These are phyloP conservation scores for Limnephilus auricula DNA, from an alignment of 2,888 invertebrate species.

Conservation along the genomic window DNA sequence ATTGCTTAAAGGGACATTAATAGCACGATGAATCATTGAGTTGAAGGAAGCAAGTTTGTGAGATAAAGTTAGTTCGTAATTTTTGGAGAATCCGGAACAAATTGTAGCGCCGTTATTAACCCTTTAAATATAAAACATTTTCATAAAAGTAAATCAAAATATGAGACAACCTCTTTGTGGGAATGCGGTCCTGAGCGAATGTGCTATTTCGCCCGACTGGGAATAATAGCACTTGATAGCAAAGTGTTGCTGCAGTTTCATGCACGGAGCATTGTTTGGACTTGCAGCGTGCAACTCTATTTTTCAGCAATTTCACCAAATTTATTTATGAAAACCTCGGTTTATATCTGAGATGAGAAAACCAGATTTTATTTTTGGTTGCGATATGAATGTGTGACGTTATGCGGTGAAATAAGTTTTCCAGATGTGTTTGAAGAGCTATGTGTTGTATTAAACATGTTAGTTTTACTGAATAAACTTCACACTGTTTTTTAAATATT, in stretches of 20 bases:
- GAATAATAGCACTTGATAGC: slow-evolving; percentile 35
- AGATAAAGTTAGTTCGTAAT: too few species aligned
- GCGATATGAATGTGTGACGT: not conserved
- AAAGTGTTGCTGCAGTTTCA: slow-evolving; percentile 28
- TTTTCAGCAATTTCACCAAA: not conserved
- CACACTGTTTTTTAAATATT: too few species aligned
- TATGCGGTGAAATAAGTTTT: not conserved
- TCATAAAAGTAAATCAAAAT: too few species aligned
- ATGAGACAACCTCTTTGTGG: too few species aligned
- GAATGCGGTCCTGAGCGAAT: not conserved
- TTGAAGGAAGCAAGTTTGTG: too few species aligned
- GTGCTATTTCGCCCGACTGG: not conserved
- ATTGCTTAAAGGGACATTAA: too few species aligned
- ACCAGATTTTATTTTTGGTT: not conserved
- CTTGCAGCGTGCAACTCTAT: not conserved
- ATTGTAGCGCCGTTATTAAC: too few species aligned
- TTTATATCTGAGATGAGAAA: not conserved
- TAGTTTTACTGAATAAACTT: not conserved
- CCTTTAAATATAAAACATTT: too few species aligned
- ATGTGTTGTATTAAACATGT: not conserved
- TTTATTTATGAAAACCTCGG: not conserved
- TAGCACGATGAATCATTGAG: too few species aligned
- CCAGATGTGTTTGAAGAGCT: not conserved
- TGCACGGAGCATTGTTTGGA: slow-evolving; percentile 4
- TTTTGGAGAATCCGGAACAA: too few species aligned